These are phyloP conservation scores for Archips crataeganus DNA, from an alignment of 2,888 invertebrate genomes.

Conservation along the genomic window DNA sequence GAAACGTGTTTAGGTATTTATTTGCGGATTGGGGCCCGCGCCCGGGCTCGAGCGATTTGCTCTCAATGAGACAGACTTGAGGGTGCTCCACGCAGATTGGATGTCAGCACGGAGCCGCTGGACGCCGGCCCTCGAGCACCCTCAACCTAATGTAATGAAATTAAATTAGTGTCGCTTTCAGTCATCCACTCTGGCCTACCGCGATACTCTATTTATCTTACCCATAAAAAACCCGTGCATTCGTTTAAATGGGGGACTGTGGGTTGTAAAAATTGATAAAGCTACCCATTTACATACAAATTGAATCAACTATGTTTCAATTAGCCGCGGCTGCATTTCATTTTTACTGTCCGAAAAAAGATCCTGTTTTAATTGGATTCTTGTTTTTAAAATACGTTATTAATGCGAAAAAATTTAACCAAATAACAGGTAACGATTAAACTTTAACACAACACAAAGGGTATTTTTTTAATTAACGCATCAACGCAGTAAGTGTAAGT, in stretches of 20 bases:
- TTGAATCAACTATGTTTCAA: conserved; percentile 44
- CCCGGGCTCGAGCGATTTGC: conserved; percentile 65
- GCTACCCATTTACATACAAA: conserved; percentile 42
- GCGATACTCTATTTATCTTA: conserved; percentile 25
- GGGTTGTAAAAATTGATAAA: conserved; percentile 26
- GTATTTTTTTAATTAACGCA: background rate
- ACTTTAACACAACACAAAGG: background rate
- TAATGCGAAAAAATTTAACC: background rate
- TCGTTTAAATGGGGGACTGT: conserved; percentile 15
- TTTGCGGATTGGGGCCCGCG: conserved; percentile 52
- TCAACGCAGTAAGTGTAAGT: background rate
- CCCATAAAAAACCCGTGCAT: conserved; percentile 24
- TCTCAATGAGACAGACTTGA: conserved; percentile 73
- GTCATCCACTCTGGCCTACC: conserved; percentile 47
- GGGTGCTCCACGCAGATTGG: conserved; percentile 75
- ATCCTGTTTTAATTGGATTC: conserved; percentile 8
- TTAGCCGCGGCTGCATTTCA: conserved; percentile 35
- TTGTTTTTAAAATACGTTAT: background rate
- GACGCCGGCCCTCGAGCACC: conserved; percentile 54
- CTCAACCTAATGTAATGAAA: conserved; percentile 66
- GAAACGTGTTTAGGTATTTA: conserved; percentile 36
- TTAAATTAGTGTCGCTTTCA: conserved; percentile 67
- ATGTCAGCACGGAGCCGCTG: conserved; percentile 63
- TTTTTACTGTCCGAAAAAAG: conserved; percentile 30
- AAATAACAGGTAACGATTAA: background rate